Percentiles rank a stretch among this genome's conserved stretches.
These are phyloP conservation scores for Orthosia cruda DNA, from an alignment of 2,888 invertebrate species.

Conservation along the genomic window DNA sequence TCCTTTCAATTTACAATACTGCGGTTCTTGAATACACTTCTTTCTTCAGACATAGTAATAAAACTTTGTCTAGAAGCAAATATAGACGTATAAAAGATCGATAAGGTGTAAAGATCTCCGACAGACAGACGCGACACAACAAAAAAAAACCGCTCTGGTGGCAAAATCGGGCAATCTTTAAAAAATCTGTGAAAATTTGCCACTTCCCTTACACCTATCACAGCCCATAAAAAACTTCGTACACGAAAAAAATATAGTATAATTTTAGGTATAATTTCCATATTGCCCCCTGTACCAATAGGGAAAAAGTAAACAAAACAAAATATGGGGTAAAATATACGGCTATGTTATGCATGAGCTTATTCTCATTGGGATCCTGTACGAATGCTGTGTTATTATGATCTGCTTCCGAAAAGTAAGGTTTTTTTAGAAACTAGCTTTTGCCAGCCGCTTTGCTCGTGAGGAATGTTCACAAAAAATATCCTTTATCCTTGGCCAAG, in stretches of 20 bases:
- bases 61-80: neutral
- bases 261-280: too few relatives aligned
- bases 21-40: neutral
- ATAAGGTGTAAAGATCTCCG: too few relatives aligned
- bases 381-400: constrained; percentile 4
- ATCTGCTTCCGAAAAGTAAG: neutral
- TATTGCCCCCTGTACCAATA: neutral
- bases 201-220: neutral
- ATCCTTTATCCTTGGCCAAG: too few relatives aligned
- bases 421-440: neutral
- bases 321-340: constrained; percentile 25
- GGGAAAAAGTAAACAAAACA: constrained; percentile 32
- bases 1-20: constrained; percentile 6
- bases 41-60: neutral
- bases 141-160: accelerated
- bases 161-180: too few relatives aligned
- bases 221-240: constrained; percentile 1
- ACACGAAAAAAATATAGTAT: too few relatives aligned
- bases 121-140: too few relatives aligned
- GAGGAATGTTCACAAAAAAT: too few relatives aligned
- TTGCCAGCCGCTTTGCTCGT: too few relatives aligned
- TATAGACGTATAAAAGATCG: too few relatives aligned
- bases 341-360: constrained; percentile 64
- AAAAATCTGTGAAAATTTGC: too few relatives aligned
- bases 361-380: constrained; percentile 49